These are phyloP conservation scores for Trachymyrmex cornetzi DNA, from an alignment of 1,140 invertebrate genomes.

Conservation along the genomic window DNA sequence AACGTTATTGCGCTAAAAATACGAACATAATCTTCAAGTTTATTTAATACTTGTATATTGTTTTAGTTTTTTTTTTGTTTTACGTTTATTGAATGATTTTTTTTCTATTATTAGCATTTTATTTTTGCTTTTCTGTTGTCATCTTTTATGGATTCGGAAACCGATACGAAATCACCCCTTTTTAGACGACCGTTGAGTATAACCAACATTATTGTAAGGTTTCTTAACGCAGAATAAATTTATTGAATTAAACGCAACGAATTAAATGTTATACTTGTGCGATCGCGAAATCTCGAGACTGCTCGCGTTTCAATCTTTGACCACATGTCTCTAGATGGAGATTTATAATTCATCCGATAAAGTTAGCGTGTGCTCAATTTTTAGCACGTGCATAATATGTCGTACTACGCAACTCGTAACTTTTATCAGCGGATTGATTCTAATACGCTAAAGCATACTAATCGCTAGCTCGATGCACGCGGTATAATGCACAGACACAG, in stretches of 20 bases:
- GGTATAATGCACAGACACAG: conserved; percentile 21
- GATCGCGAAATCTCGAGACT: conserved; percentile 18
- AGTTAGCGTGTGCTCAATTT: conserved; percentile 1
- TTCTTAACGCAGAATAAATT: background rate
- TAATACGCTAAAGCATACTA: conserved; percentile 42
- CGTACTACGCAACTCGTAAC: background rate
- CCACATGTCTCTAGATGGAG: background rate
- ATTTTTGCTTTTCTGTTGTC: conserved; percentile 12
- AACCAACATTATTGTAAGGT: background rate
- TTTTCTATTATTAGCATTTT: conserved; percentile 34
- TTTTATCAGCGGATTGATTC: background rate
- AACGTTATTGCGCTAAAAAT: background rate
- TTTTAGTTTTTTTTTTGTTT: conserved; percentile 76
- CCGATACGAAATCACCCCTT: conserved; percentile 17
- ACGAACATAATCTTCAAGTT: background rate
- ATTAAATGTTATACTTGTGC: background rate
- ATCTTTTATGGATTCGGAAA: conserved; percentile 7
- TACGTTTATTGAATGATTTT: conserved; percentile 61
- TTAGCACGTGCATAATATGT: background rate
- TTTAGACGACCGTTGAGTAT: background rate
- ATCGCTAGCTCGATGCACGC: conserved; percentile 45
- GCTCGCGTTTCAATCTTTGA: conserved; percentile 8
- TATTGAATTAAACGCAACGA: no score
- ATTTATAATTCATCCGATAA: conserved; percentile 17
- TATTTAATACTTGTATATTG: background rate